Evolutionary conservation across 2,888 invertebrate genomes (phyloP).

Genomic region (Axea sp.): DNA sequence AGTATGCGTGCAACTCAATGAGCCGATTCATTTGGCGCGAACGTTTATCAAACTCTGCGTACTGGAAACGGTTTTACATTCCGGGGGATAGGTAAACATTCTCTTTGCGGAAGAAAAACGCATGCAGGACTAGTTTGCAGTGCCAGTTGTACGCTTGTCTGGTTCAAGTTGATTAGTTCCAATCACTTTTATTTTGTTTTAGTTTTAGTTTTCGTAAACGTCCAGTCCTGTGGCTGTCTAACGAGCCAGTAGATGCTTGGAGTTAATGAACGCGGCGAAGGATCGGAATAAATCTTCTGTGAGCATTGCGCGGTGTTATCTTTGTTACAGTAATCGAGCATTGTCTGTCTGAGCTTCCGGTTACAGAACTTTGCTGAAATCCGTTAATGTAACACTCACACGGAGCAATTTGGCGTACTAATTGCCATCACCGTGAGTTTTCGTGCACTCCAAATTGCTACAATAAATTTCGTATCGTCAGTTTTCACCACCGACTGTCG

Average conservation of each 20-base stretch:
- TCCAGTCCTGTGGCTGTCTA: too few species aligned
- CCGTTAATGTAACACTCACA: constrained; percentile 42
- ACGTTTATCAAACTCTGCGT: not conserved
- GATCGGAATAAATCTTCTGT: too few species aligned
- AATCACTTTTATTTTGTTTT: too few species aligned
- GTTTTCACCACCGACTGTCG: constrained; percentile 7
- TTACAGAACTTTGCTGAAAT: constrained; percentile 33
- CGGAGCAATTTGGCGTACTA: constrained; percentile 15
- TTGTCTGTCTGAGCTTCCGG: constrained; percentile 35
- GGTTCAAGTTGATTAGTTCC: too few species aligned
- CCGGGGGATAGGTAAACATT: too few species aligned
- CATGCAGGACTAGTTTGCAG: too few species aligned
- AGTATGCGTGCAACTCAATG: constrained; percentile 23
- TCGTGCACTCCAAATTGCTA: not conserved
- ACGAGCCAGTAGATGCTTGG: too few species aligned
- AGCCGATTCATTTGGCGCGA: constrained; percentile 6
- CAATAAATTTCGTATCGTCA: constrained; percentile 2
- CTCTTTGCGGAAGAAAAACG: too few species aligned
- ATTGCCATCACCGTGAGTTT: constrained; percentile 5
- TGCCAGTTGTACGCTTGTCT: too few species aligned
- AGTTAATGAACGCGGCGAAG: too few species aligned
- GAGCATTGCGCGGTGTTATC: too few species aligned
- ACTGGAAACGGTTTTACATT: constrained; percentile 6
- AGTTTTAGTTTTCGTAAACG: too few species aligned
- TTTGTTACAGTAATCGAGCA: constrained; percentile 40